A percentile compares a stretch with the other conserved stretches of the same genome.
phyloP scores from a whole-genome alignment of 2,888 invertebrate species.

The Drosophila infuscata region DNA sequence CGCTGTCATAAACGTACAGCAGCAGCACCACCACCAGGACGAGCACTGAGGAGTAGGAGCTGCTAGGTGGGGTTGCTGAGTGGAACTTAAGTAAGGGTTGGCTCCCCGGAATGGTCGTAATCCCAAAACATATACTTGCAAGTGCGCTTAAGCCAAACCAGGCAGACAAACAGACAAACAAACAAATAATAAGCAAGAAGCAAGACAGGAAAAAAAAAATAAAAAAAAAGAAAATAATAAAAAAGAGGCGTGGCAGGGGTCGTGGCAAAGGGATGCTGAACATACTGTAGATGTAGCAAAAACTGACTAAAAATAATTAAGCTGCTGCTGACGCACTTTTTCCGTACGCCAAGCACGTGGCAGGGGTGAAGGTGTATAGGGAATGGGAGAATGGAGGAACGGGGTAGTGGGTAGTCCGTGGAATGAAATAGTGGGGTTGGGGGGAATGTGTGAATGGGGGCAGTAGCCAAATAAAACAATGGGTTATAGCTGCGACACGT shows the following conservation, averaged over 20 bases:
- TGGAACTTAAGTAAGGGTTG: not conserved
- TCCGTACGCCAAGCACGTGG: constrained; percentile 75
- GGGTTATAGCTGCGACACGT: constrained; percentile 59
- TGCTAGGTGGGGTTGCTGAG: not conserved
- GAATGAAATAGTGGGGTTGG: not conserved
- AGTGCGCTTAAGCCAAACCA: constrained; percentile 63
- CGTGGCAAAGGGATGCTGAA: not conserved
- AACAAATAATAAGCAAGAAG: constrained; percentile 70
- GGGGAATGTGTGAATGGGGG: not conserved
- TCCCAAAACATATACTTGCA: constrained; percentile 76
- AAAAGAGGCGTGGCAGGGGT: not conserved
- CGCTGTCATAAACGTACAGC: constrained; percentile 42
- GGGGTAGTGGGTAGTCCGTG: not conserved
- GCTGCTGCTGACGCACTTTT: constrained; percentile 79
- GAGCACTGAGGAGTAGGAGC: not conserved
- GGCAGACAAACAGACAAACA: constrained; percentile 37
- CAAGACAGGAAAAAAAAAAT: constrained; percentile 26
- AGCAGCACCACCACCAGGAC: not conserved
- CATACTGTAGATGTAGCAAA: constrained; percentile 40
- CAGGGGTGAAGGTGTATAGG: constrained; percentile 9
- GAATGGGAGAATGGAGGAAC: not conserved
- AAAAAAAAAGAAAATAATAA: constrained; percentile 44
- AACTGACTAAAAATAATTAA: constrained; percentile 76
- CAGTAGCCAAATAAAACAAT: constrained; percentile 47
- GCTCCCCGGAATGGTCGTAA: constrained; percentile 53